Base-by-base conservation (phyloP, 2,888 invertebrate species). In the Xanthorhoe spadicearia region DNA sequence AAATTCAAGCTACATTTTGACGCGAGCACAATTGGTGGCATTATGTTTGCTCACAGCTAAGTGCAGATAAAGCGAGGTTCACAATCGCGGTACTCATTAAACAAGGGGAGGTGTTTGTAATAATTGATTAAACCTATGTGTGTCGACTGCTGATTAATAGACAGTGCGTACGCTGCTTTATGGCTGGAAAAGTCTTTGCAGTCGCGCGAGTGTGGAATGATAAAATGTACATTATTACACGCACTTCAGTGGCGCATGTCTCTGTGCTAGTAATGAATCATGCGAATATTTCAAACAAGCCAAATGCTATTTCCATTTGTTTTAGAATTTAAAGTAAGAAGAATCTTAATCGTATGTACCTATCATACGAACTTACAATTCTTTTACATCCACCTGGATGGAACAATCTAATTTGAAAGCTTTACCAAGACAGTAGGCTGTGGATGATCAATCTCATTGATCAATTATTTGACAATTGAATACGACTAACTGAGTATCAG, bases 81-180 rank as follows among this genome's bases (percentile, higher is more conserved):
- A 79, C 77, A 81, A 80, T 77, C 79, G 75, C 68, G 76, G 66
- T 75, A 77, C 79, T 81, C 80, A 80, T 85, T 83, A 84, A 78
- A 80, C 79, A 77, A 73, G 79, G 75, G 81, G 77, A 80, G 80
- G 79, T 81, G 84, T 82, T 84, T 82, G 82, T 84, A 82, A 84
- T 86, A 86, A 86, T 85, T 87, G 85, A 87, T 85, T 85, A 83
- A 83, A 85, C 76, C 76, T 81, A 79, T 80, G 67, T 66, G 58
- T 55, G 62, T 60, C 55, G 66, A 63, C 61, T 69, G 68, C 60
- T 65, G 56, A 69, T 69, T 69, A 69, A 65, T 63, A 55, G 62
- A 55, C 54, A 56, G 61, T 61, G 55, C 51, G 49, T 23, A 18
- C 51, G 43, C 32, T 50, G 53, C 64, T 64, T 64, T 64, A 59